phyloP scores from a whole-genome alignment of 2,113 vertebrate genomes.

The Passer montanus region DNA sequence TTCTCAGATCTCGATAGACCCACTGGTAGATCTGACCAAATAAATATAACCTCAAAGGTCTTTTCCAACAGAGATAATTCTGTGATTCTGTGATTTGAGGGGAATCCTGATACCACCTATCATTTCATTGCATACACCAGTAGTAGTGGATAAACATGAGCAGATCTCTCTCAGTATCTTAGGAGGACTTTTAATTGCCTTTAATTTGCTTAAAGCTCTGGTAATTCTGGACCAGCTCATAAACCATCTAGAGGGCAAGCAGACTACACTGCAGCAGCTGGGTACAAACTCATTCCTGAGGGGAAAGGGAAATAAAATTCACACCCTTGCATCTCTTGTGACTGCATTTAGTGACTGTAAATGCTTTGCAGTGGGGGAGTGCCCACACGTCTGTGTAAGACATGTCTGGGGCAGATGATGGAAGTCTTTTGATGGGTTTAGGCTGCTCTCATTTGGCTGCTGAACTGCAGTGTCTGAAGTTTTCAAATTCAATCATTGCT shows the following conservation, averaged over 20 bases:
- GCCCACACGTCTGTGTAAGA: neutral
- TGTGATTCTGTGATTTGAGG: neutral
- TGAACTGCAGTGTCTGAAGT: constrained; percentile 5
- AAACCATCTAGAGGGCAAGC: neutral
- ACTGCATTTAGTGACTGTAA: neutral
- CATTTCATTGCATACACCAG: neutral
- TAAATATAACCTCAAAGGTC: neutral
- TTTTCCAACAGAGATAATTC: neutral
- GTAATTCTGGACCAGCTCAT: neutral
- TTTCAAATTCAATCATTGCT: constrained; percentile 42
- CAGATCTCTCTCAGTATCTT: neutral
- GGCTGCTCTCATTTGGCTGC: constrained; percentile 31
- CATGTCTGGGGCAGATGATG: neutral
- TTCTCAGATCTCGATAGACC: neutral
- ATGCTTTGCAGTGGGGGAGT: neutral
- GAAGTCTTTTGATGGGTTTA: neutral
- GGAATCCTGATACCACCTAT: neutral
- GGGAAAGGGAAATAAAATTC: neutral
- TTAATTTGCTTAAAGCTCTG: neutral
- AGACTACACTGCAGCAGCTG: neutral
- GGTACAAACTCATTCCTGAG: neutral
- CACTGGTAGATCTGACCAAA: neutral
- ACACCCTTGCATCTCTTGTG: rapidly evolving
- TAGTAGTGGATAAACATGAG: neutral
- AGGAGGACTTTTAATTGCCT: neutral